Base-by-base conservation (phyloP, 1,140 invertebrate genomes). In the Drosophila saltans region DNA sequence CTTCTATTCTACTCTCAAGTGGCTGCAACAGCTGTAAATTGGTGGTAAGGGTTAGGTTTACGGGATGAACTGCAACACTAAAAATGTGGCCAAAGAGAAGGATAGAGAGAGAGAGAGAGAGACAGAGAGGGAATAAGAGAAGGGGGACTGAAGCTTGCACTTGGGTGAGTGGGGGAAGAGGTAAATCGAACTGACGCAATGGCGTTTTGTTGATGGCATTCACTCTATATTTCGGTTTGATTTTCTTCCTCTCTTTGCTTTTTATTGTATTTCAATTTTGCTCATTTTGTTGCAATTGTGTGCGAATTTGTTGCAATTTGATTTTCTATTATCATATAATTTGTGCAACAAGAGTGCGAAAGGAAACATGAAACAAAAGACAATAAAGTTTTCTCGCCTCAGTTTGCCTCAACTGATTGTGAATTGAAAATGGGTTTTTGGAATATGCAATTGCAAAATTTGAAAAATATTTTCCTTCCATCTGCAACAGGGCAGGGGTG, bases 221-320 rank as follows among this genome's bases (percentile, higher is more conserved):
- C 83, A 77, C 68, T 88, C 83, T 88, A 88, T 88, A 76, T 59
- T 69, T 75, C 73, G 73, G 58, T 75, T 75, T 61, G 72, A 68
- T 72, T 68, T 48, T 67, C 40, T 67, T 66, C 43, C 16, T 24
- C 40, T 24, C 40, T 16, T 16, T 7, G 41, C 33, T 28, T 61
- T 48, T 16, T 28, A 5, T 30, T 3, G 16, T 56, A 43, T 72
- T 72, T 68, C 72, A 61, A 63, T 69, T 52, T 59, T 70, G 69
- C 64, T 66, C 72, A 88, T 88, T 88, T 88, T 75, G 71, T 80
- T 83, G 84, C 84, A 83, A 88, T 88, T 88, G 83, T 83, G 77
- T 88, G 83, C 69, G 71, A 88, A 88, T 88, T 89, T 88, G 83
- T 88, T 88, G 84, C 83, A 83, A 88, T 88, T 88, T 89, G 73